Percentiles rank a stretch among this genome's conserved stretches.
Conservation (phyloP, 2,888 invertebrate genomes). For the Uloborus plumipes region DNA sequence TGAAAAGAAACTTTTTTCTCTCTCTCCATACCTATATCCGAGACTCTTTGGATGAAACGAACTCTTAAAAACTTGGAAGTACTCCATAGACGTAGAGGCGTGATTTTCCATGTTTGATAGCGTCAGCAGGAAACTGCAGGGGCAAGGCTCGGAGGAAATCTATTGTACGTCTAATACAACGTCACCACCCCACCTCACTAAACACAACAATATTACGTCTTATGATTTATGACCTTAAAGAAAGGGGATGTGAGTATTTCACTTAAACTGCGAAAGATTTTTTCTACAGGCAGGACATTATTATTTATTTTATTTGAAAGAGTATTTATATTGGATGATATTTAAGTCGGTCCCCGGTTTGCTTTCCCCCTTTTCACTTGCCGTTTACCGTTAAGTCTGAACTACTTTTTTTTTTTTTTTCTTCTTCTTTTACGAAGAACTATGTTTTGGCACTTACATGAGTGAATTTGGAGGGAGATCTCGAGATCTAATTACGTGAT, state of each 20-base stretch:
- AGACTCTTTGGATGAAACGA: too few relatives aligned
- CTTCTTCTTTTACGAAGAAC: too few relatives aligned
- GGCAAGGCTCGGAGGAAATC: conserved; percentile 3
- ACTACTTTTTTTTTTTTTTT: too few relatives aligned
- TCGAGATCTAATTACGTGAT: too few relatives aligned
- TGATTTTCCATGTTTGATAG: conserved; percentile 10
- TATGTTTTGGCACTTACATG: too few relatives aligned
- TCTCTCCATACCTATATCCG: too few relatives aligned
- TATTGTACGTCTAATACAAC: conserved; percentile 7
- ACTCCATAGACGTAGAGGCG: conserved; percentile 3
- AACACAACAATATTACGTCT: conserved; percentile 10
- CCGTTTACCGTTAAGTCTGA: not conserved
- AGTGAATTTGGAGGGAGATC: too few relatives aligned
- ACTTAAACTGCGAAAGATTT: conserved; percentile 1
- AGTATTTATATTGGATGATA: conserved; percentile 1
- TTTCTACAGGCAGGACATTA: not conserved
- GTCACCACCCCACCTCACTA: conserved; percentile 10
- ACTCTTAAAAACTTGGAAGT: too few relatives aligned
- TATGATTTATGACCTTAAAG: conserved; percentile 6
- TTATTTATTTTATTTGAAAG: conserved; percentile 10
- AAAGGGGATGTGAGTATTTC: conserved; percentile 8
- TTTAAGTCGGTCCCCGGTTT: conserved; percentile 5
- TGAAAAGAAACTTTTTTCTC: too few relatives aligned
- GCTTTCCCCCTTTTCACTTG: not conserved
- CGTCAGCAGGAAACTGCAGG: conserved; percentile 10